These are phyloP conservation scores for Gallinago jamesoni DNA, from an alignment of 2,113 vertebrate species.

Conservation along the genomic window DNA sequence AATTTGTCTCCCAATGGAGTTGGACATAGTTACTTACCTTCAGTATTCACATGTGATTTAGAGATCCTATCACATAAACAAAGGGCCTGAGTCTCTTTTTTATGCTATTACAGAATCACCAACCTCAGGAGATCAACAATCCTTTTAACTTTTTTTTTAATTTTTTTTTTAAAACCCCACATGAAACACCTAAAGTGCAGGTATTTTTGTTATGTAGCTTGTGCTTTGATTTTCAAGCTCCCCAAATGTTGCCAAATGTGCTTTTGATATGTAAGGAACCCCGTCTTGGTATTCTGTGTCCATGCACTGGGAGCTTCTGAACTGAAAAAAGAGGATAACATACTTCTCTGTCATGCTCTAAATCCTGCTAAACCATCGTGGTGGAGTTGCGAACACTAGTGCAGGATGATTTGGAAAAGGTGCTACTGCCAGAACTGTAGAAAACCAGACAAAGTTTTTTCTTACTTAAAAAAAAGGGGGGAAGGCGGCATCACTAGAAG, in stretches of 20 bases:
- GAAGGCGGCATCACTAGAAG: neutral
- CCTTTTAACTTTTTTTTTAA: neutral
- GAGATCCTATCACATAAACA: neutral
- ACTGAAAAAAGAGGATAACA: neutral
- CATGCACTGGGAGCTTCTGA: neutral
- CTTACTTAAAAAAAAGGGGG: neutral
- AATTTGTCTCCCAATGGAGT: neutral
- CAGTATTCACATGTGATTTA: neutral
- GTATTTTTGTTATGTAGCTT: neutral
- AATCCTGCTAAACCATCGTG: neutral
- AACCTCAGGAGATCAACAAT: neutral
- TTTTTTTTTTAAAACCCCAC: neutral
- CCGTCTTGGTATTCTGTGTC: neutral
- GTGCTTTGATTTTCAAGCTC: neutral
- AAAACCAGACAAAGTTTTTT: neutral
- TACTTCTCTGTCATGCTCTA: neutral
- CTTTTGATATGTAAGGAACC: neutral
- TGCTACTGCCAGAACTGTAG: neutral
- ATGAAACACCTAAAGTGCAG: neutral
- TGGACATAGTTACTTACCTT: constrained; percentile 2
- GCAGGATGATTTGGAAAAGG: neutral
- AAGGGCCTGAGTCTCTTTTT: neutral
- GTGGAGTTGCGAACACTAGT: neutral
- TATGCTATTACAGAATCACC: neutral
- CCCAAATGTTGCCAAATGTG: neutral